Evolutionary conservation across 2,113 vertebrate species (phyloP), one percentile per base, ranked within the genome.

Genomic region (Octodon degus): DNA sequence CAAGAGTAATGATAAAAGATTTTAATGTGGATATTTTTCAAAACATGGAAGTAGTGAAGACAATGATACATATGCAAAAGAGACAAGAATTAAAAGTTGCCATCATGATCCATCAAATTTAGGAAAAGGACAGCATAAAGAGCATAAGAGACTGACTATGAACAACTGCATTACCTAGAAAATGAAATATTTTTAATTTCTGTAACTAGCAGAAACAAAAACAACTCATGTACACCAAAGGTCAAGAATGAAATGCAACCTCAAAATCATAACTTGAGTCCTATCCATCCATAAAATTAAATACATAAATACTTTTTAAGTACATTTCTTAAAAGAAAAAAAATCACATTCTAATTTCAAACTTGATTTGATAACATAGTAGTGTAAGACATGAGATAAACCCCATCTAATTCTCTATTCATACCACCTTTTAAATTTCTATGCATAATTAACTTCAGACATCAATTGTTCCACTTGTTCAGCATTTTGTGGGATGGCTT

Each of bases 391-490:
- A 80, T 37, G 25, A 90, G 88, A 30, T 82, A 87, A 90, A 25
- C 67, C 63, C 22, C 37, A 82, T 94, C 88, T 80, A 80, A 96
- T 80, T 80, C 50, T 94, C 86, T 65, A n/a, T 95, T 92, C 77
- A 25, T 79, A n/a, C 87, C 53, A 58, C 50, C 81, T 95, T 97
- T 97, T 74, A n/a, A 93, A 93, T 91, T 83, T 90, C 77, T 90
- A 27, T 34, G 32, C 80, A 94, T 92, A 96, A 96, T 94, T 95
- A 93, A 81, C 94, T 89, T 87, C 65, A 91, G 79, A 85, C 62
- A 96, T 85, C n/a, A 11, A 60, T 79, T 90, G 81, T 89, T 37
- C 30, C 22, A 67, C 72, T 77, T 47, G 43, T 86, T 96, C 81
- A 83, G 76, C 50, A 65, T 88, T 95, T 94, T 86, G 92, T 88